Evolutionary conservation across 2,888 invertebrate species (phyloP).

Genomic region (Toxonevra muliebris): DNA sequence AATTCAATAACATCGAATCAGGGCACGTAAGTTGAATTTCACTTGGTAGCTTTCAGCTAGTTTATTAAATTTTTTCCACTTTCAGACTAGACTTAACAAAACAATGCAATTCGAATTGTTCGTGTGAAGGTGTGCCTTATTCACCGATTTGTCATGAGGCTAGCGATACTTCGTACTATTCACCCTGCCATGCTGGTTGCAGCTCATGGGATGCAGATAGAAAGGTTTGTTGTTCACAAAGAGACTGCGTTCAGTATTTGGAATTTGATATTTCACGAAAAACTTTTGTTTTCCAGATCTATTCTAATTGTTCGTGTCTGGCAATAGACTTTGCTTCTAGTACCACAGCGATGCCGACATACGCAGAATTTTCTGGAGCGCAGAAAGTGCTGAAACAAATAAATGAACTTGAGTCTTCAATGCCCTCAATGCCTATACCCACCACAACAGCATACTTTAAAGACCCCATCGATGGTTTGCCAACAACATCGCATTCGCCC

Average conservation of each 20-base stretch:
- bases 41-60: not conserved
- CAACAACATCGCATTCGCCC: conserved; percentile 6
- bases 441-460: conserved; percentile 23
- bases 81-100: conserved; percentile 67
- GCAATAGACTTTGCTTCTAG: not conserved
- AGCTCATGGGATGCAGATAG: conserved; percentile 54
- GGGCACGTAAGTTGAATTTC: conserved; percentile 44
- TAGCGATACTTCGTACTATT: conserved; percentile 71
- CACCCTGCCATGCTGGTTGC: conserved; percentile 80
- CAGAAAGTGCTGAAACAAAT: conserved; percentile 21
- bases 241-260: too few relatives aligned
- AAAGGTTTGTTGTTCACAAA: conserved; percentile 45
- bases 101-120: conserved; percentile 70
- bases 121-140: conserved; percentile 70
- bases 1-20: conserved; percentile 47
- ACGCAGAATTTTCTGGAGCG: conserved; percentile 9
- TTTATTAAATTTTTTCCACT: conserved; percentile 15
- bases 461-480: conserved; percentile 15
- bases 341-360: not conserved
- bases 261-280: too few relatives aligned
- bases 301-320: conserved; percentile 51
- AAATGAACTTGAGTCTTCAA: conserved; percentile 21
- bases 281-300: conserved; percentile 48
- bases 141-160: conserved; percentile 72
- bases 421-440: conserved; percentile 15